Evolutionary conservation across 1,140 invertebrate species (phyloP).

Genomic region (Panulirus ornatus): DNA sequence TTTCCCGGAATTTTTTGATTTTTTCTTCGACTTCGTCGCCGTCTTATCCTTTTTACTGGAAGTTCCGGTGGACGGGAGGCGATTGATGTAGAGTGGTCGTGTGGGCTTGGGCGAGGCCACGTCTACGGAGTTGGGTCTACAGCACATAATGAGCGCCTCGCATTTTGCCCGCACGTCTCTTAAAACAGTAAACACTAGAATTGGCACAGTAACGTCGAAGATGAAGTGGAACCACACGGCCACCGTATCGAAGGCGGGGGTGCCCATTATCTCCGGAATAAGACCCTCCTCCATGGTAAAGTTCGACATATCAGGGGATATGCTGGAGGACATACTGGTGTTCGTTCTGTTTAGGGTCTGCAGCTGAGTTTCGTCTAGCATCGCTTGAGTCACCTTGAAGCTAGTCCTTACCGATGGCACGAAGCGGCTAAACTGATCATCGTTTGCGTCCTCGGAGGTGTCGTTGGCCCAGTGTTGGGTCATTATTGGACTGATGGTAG

Average conservation of each 20-base stretch:
- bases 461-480: conserved; percentile 71
- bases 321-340: not conserved
- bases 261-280: conserved; percentile 65
- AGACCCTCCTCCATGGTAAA: conserved; percentile 46
- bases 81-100: conserved; percentile 29
- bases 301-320: conserved; percentile 17
- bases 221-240: conserved; percentile 71
- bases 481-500: conserved; percentile 56
- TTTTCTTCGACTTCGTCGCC: conserved; percentile 42
- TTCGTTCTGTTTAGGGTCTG: conserved; percentile 11
- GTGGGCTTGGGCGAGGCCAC: conserved; percentile 69
- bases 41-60: not conserved
- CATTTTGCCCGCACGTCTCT: conserved; percentile 66
- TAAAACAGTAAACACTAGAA: conserved; percentile 61
- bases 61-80: not conserved
- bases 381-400: conserved; percentile 5
- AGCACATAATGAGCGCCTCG: conserved; percentile 64
- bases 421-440: conserved; percentile 21
- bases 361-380: conserved; percentile 52
- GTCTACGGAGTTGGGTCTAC: conserved; percentile 71
- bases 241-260: conserved; percentile 61
- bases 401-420: not conserved
- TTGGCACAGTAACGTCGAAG: conserved; percentile 65
- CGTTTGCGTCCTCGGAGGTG: not conserved
- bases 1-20: conserved; percentile 38